Evolutionary conservation across 2,888 invertebrate genomes (phyloP), one percentile per base, ranked within the genome.

Genomic region (Eristalis intricaria): DNA sequence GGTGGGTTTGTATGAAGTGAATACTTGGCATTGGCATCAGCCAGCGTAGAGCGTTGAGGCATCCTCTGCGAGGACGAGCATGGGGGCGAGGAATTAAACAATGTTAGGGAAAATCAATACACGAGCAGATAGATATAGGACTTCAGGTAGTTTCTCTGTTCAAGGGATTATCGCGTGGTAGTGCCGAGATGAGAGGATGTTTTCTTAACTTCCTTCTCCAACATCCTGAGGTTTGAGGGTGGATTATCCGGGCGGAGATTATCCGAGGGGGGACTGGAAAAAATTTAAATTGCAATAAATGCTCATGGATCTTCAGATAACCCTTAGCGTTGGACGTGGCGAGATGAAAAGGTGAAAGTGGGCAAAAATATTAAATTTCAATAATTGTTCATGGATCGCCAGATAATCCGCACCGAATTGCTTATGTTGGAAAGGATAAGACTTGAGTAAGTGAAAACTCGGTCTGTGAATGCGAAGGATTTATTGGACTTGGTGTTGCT

Each of bases 11-110:
- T 65, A 50, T 22, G 65, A 60, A 50, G 50, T 50, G 75, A 61
- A 71, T 65, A 40, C 60, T 82, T 82, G 43, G 40, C 61, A 63
- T 43, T 43, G 73, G 61, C 22, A 40, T 26, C 60, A 19, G 29
- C 7, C n/a, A 1, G 69, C 15, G 63, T 69, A 61, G 35, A 77
- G 35, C 66, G 40, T 76, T 61, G 22, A 69, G 23, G 50, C 50
- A 63, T 69, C 70, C 69, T 38, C 58, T 43, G 78, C 56, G 69
- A 64, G 50, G n/a, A 50, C 43, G 69, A 8, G 38, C 7, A 40
- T 8, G 15, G 61, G 69, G 4, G 32, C 19, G 32, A 8, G 13
- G 56, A 50, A 50, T 50, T 50, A 50, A 50, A 19, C 23, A 56
- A 43, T 50, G 5, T 61, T 64, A 64, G 11, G 32, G 58, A 38